Conservation (phyloP, 2,113 vertebrate species). For the Pseudopipra pipra region DNA sequence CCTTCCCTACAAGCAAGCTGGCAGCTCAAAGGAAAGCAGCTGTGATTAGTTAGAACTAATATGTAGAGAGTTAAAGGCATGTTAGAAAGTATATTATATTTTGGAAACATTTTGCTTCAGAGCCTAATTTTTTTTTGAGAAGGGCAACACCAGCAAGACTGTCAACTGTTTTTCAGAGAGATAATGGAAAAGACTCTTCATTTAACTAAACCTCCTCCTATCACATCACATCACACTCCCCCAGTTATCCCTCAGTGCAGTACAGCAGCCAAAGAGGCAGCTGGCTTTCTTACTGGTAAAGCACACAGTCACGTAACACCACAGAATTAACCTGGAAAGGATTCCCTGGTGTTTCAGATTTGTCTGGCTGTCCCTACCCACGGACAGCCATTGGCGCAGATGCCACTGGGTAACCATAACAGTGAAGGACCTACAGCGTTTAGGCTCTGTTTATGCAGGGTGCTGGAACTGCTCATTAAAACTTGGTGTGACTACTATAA, state of each 20-base stretch:
- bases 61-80: not conserved
- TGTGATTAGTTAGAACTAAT: not conserved
- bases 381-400: rapidly evolving
- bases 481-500: not conserved
- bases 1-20: not conserved
- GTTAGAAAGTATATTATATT: not conserved
- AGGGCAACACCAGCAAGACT: not conserved
- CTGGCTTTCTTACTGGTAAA: not conserved
- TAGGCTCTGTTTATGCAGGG: not conserved
- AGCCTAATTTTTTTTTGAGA: not conserved
- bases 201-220: not conserved
- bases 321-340: not conserved
- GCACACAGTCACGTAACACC: rapidly evolving
- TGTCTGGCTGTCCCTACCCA: not conserved
- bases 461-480: not conserved
- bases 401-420: rapidly evolving
- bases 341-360: not conserved
- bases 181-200: not conserved
- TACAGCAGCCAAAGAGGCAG: not conserved
- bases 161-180: not conserved
- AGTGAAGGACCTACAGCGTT: rapidly evolving
- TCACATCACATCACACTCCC: not conserved
- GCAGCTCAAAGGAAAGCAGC: not conserved
- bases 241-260: not conserved
- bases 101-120: not conserved